These are phyloP conservation scores for Jacana jacana DNA, from an alignment of 2,113 vertebrate genomes.

Conservation along the genomic window DNA sequence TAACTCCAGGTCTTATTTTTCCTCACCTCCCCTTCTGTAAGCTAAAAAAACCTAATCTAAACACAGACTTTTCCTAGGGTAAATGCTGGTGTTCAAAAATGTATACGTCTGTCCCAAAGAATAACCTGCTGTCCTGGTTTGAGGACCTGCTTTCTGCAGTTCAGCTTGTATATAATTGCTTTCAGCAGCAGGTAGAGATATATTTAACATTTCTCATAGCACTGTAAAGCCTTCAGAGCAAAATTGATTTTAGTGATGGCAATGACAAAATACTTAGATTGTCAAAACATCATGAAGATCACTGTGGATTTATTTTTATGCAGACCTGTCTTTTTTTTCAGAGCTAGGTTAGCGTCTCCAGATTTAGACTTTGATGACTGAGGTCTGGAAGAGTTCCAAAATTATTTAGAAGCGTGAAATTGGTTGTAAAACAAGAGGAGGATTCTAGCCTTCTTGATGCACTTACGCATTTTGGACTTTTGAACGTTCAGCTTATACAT, in stretches of 20 bases:
- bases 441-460: not conserved
- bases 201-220: not conserved
- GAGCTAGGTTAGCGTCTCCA: not conserved
- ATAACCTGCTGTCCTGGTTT: no score
- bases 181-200: not conserved
- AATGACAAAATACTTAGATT: not conserved
- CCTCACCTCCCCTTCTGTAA: not conserved
- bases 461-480: not conserved
- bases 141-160: not conserved
- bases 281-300: not conserved
- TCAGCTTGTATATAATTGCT: not conserved
- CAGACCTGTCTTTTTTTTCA: not conserved
- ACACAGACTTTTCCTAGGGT: not conserved
- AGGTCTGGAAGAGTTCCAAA: not conserved
- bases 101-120: not conserved
- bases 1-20: not conserved
- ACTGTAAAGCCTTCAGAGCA: not conserved
- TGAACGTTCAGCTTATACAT: not conserved
- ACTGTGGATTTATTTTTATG: not conserved
- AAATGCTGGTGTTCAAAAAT: not conserved
- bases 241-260: not conserved
- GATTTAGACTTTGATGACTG: not conserved
- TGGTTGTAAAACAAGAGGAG: not conserved
- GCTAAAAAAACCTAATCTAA: not conserved
- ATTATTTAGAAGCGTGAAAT: not conserved